Evolutionary conservation across 2,113 vertebrate genomes (phyloP), one percentile per base, ranked within the genome.

Genomic region (Ictalurus furcatus): DNA sequence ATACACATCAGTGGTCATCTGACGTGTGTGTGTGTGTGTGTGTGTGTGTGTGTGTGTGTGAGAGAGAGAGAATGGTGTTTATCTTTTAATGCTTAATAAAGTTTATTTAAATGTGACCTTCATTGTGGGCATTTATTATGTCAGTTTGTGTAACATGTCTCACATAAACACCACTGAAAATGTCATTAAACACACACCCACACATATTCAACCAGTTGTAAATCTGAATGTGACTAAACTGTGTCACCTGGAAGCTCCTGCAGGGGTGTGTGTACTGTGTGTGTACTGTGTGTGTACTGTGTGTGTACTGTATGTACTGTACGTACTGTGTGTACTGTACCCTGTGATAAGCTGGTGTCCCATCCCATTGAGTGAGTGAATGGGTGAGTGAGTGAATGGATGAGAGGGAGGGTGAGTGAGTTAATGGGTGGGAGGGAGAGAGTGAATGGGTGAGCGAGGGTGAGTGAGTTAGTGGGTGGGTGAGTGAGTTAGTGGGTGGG

Each of bases 1-100:
- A 30, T 30, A 34, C 21, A 28, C 44, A 0, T 52, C 76, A 30
- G n/a, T n/a, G 28, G 14, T 71, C 48, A 48, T n/a, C 40, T n/a
- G 13, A 19, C 19, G 13, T 13, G 14, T 16, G 79, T 81, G 79
- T 56, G 79, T 56, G 44, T 81, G 73, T 8, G 74, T 48, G 25
- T 65, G 63, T 48, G 21, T 48, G 44, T 6, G 48, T 52, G 44
- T 13, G 48, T 56, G 48, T 13, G 23, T 25, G 40, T 25, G 78
- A 1, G 54, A 25, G 17, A 11, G 90, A 88, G 81, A 3, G 87
- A 91, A 88, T 71, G 74, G 86, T 90, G 85, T 58, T 86, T 9
- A 90, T 94, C 86, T 93, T 89, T 71, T 86, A 96, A 95, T 96
- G 92, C 82, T 71, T 87, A 96, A 96, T 96, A 96, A 96, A 96